Percentiles rank a stretch among this genome's conserved stretches.
phyloP scores from a whole-genome alignment of 2,888 invertebrate species.

The Hirudinaria manillensis region DNA sequence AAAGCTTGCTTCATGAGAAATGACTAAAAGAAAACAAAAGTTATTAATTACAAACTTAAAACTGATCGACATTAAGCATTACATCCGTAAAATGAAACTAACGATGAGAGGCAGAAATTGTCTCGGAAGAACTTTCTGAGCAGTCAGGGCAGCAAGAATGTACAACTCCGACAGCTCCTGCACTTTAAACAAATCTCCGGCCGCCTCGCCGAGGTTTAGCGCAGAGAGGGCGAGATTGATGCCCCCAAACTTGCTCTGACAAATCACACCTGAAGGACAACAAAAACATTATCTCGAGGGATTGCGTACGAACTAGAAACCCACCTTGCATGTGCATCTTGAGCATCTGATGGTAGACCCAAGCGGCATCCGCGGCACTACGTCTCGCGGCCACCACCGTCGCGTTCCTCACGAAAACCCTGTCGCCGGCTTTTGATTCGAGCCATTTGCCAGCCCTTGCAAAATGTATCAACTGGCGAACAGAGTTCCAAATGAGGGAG shows the following conservation, averaged over 20 bases:
- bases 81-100: constrained; percentile 39
- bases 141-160: constrained; percentile 72
- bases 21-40: not conserved
- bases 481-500: constrained; percentile 70
- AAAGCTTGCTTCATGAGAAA: constrained; percentile 25
- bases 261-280: constrained; percentile 8
- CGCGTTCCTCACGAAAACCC: constrained; percentile 59
- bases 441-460: constrained; percentile 76
- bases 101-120: constrained; percentile 61
- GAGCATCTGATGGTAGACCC: constrained; percentile 74
- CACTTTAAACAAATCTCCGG: constrained; percentile 63
- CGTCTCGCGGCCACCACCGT: constrained; percentile 43
- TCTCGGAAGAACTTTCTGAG: constrained; percentile 59
- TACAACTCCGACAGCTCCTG: constrained; percentile 74
- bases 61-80: not conserved
- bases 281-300: not conserved
- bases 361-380: constrained; percentile 52
- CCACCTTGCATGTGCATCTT: constrained; percentile 69
- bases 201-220: constrained; percentile 79
- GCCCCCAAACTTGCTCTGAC: constrained; percentile 46
- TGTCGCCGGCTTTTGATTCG: constrained; percentile 66
- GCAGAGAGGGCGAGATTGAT: constrained; percentile 73
- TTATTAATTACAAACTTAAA: too few relatives aligned
- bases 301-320: not conserved
- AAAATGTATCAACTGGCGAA: constrained; percentile 77